Conservation (phyloP, 2,113 vertebrate genomes). For the Ceyx melanurus region DNA sequence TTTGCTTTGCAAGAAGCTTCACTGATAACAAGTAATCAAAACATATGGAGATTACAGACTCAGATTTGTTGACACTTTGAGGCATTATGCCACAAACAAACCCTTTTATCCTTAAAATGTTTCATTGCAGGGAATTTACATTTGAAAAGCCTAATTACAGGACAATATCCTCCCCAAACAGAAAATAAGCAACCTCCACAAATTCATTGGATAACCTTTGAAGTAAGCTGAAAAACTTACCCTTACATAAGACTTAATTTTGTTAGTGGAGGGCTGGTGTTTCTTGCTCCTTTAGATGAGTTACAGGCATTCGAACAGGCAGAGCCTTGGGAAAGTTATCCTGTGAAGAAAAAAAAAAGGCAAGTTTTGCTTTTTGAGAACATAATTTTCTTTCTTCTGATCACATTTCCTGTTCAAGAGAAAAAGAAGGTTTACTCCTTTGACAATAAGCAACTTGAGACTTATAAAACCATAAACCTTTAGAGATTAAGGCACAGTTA, state of each 20-base stretch:
- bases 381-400: background rate
- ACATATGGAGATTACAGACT: conserved; percentile 37
- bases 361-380: background rate
- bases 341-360: background rate
- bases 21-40: conserved; percentile 49
- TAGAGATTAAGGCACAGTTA: background rate
- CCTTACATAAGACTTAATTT: conserved; percentile 33
- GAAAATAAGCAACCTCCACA: conserved; percentile 48
- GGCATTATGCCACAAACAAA: conserved; percentile 50
- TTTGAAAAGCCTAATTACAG: conserved; percentile 65
- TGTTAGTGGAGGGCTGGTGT: background rate
- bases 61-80: conserved; percentile 63
- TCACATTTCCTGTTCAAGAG: background rate
- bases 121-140: conserved; percentile 43
- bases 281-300: background rate
- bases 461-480: background rate
- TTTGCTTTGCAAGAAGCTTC: conserved; percentile 8
- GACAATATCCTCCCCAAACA: conserved; percentile 33
- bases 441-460: background rate
- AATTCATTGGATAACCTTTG: conserved; percentile 43
- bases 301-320: background rate
- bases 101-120: conserved; percentile 50
- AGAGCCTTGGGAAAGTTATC: background rate
- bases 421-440: background rate
- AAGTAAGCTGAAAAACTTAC: conserved; percentile 17